These are phyloP conservation scores for Diphyllodes magnificus DNA, from an alignment of 2,113 vertebrate species.

Conservation along the genomic window DNA sequence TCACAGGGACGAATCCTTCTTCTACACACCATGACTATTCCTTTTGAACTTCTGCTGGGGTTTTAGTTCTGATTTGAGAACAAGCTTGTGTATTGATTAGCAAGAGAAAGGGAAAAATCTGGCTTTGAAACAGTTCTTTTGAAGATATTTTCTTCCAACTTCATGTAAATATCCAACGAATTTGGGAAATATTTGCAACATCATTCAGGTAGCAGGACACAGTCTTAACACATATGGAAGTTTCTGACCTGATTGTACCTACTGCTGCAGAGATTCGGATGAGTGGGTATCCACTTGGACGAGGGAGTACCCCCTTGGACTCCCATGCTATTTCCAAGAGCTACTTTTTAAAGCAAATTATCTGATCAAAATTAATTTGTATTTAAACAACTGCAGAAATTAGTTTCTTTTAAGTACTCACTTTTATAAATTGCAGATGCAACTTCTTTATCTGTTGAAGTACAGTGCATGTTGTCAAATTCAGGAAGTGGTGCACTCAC, in stretches of 20 bases:
- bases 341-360: background rate
- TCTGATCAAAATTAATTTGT: background rate
- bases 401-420: background rate
- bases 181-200: background rate
- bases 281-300: background rate
- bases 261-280: background rate
- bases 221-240: background rate
- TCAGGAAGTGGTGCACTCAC: background rate
- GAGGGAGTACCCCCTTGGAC: background rate
- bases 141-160: background rate
- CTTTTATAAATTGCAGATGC: background rate
- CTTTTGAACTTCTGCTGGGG: background rate
- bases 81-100: constrained; percentile 11
- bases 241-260: background rate
- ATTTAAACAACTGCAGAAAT: background rate
- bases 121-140: constrained; percentile 32
- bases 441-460: background rate
- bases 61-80: constrained; percentile 5
- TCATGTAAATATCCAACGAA: background rate
- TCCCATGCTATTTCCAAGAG: background rate
- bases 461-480: background rate
- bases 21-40: background rate
- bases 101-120: background rate
- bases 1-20: background rate
- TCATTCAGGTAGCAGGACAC: background rate